These are phyloP conservation scores for Eurosta solidaginis DNA, from an alignment of 1,140 invertebrate species.

Conservation along the genomic window DNA sequence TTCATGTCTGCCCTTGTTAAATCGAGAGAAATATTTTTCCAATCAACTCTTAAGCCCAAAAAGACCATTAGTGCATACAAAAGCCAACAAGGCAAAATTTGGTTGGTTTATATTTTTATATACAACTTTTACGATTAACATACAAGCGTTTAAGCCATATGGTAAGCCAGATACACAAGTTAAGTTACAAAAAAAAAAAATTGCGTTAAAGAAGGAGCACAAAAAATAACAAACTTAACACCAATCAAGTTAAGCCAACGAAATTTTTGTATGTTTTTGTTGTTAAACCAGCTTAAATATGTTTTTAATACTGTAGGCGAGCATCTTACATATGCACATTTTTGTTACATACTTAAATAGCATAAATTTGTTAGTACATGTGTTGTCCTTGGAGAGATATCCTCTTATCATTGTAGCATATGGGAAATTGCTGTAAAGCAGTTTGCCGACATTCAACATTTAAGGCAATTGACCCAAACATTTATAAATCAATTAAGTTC, in stretches of 20 bases:
- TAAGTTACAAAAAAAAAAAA: background rate
- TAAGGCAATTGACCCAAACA: slow-evolving; percentile 28
- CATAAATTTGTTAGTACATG: background rate
- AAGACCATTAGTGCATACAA: slow-evolving; percentile 6
- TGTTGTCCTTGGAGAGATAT: background rate
- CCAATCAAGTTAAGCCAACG: background rate
- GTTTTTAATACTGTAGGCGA: too few relatives aligned
- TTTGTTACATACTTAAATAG: background rate
- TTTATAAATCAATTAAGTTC: slow-evolving; percentile 28
- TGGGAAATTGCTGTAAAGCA: background rate
- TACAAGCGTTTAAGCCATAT: background rate
- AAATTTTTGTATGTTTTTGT: too few relatives aligned
- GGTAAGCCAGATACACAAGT: slow-evolving; percentile 4
- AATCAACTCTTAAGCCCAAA: slow-evolving; percentile 14
- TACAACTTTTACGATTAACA: background rate
- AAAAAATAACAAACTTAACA: slow-evolving; percentile 15
- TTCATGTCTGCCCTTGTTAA: too few relatives aligned
- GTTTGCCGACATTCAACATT: background rate
- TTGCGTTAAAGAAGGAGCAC: background rate
- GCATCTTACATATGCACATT: background rate
- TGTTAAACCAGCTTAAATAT: too few relatives aligned
- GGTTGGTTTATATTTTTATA: background rate
- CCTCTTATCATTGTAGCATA: background rate
- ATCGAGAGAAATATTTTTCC: slow-evolving; percentile 12
- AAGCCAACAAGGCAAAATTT: slow-evolving; percentile 8